Percentiles rank a stretch among this genome's conserved stretches.
These are phyloP conservation scores for Julus scandinavius DNA, from an alignment of 2,888 invertebrate species.

Conservation along the genomic window DNA sequence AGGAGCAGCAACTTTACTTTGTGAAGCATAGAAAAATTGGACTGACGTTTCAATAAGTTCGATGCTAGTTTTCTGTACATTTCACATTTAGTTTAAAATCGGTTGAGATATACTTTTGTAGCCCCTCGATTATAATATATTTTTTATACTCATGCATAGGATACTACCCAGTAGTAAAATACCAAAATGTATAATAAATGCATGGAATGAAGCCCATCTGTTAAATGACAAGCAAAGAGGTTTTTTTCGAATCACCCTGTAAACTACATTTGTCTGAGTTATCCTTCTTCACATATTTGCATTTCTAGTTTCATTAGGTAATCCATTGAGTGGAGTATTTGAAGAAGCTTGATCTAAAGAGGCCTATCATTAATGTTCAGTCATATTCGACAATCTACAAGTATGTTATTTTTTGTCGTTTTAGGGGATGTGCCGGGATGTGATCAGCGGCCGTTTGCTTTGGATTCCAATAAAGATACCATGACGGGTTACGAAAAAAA, in stretches of 20 bases:
- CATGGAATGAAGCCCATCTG: too few relatives aligned
- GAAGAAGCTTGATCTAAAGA: background rate
- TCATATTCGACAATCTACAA: slow-evolving; percentile 34
- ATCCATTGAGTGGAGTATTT: background rate
- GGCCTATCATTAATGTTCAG: background rate
- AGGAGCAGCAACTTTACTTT: too few relatives aligned
- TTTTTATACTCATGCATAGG: too few relatives aligned
- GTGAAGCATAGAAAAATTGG: too few relatives aligned
- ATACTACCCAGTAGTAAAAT: too few relatives aligned
- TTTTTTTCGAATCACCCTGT: background rate
- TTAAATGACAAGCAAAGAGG: too few relatives aligned
- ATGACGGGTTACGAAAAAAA: slow-evolving; percentile 82
- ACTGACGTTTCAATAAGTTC: too few relatives aligned
- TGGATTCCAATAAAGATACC: slow-evolving; percentile 70
- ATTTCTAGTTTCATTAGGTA: background rate
- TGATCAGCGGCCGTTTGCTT: slow-evolving; percentile 58
- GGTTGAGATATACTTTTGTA: too few relatives aligned
- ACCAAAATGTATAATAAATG: too few relatives aligned
- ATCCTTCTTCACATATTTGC: background rate
- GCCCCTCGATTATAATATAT: too few relatives aligned
- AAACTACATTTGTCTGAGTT: background rate
- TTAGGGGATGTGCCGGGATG: slow-evolving; percentile 60
- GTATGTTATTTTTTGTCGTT: slow-evolving; percentile 44
- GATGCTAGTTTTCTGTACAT: too few relatives aligned
- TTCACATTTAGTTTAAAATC: too few relatives aligned